These are phyloP conservation scores for Eretmochelys imbricata DNA, from an alignment of 2,113 vertebrate species.

Conservation along the genomic window DNA sequence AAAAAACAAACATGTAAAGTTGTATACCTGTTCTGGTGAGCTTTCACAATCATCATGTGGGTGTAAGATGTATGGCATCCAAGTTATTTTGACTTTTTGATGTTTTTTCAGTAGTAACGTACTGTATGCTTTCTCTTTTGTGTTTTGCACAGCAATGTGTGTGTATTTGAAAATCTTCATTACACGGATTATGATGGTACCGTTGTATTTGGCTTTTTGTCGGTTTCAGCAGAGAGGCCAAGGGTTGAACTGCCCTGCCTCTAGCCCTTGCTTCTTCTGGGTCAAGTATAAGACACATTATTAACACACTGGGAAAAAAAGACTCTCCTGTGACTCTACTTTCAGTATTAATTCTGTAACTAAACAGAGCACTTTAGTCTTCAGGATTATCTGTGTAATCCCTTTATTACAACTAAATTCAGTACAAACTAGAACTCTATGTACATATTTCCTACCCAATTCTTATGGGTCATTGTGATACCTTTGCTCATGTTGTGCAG, in stretches of 20 bases:
- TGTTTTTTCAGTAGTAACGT: background rate
- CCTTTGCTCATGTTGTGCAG: background rate
- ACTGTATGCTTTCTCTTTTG: background rate
- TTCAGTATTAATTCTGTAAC: background rate
- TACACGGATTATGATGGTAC: background rate
- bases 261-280: background rate
- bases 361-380: background rate
- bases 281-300: background rate
- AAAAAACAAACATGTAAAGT: slow-evolving; percentile 31
- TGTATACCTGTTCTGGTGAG: slow-evolving; percentile 5
- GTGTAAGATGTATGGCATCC: background rate
- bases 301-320: background rate
- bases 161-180: background rate
- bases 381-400: rapidly evolving
- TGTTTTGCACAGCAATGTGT: background rate
- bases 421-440: background rate
- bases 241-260: background rate
- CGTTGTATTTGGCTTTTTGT: background rate
- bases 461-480: background rate
- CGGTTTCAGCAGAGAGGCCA: background rate
- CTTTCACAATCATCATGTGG: background rate
- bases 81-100: slow-evolving; percentile 6
- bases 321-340: background rate
- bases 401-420: rapidly evolving
- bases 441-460: background rate